Conservation (phyloP, 2,797 vertebrate genomes). For the Lutjanus campechanus region DNA sequence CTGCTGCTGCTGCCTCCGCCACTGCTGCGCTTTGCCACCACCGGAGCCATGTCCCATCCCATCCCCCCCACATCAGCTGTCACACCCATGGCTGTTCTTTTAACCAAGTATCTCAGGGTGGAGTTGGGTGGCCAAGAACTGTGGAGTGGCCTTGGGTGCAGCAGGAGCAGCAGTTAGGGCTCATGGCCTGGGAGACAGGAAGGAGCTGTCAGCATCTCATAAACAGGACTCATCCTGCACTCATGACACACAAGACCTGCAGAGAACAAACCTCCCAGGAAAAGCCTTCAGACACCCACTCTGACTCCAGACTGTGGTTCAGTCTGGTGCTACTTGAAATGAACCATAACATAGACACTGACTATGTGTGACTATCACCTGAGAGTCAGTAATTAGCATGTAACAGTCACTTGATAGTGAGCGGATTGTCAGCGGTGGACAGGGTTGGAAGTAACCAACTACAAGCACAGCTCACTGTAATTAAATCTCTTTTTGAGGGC, state of each 20-base stretch:
- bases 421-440: conserved; percentile 29
- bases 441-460: too few relatives aligned
- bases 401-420: conserved; percentile 35
- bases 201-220: conserved; percentile 85
- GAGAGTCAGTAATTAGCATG: conserved; percentile 30
- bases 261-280: conserved; percentile 61
- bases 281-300: conserved; percentile 48
- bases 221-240: conserved; percentile 83
- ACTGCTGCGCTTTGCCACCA: conserved; percentile 49
- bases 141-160: conserved; percentile 65
- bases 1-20: conserved; percentile 39
- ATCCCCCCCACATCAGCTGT: conserved; percentile 75
- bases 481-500: too few relatives aligned
- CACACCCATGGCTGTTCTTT: conserved; percentile 70
- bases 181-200: conserved; percentile 84
- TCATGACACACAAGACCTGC: conserved; percentile 73
- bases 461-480: too few relatives aligned
- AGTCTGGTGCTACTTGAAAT: conserved; percentile 20
- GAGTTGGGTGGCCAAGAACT: conserved; percentile 72
- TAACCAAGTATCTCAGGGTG: conserved; percentile 64
- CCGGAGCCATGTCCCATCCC: conserved; percentile 62
- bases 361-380: conserved; percentile 63
- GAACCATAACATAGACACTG: conserved; percentile 26
- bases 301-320: conserved; percentile 27
- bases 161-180: conserved; percentile 60